phyloP scores from a whole-genome alignment of 2,888 invertebrate genomes.

The Troides helena region DNA sequence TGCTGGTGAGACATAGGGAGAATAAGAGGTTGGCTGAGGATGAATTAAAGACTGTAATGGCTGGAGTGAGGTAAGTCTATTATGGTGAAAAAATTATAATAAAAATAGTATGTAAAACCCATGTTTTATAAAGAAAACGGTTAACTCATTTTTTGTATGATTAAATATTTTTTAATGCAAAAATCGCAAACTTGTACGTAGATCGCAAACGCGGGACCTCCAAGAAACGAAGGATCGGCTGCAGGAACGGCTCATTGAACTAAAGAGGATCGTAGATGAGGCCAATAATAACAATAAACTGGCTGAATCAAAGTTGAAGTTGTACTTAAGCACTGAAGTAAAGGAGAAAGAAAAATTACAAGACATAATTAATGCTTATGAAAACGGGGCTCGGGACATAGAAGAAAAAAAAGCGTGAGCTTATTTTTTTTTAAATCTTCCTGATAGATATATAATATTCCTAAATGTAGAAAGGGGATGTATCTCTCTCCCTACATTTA shows the following conservation, averaged over 20 bases:
- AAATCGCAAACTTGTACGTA: conserved; percentile 35
- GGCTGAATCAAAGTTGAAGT: conserved; percentile 89
- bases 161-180: neutral
- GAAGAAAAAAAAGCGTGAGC: conserved; percentile 67
- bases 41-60: conserved; percentile 81
- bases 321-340: conserved; percentile 84
- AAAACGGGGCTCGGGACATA: conserved; percentile 71
- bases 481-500: too few relatives aligned
- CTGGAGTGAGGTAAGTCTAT: conserved; percentile 77
- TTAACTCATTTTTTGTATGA: too few relatives aligned
- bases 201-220: conserved; percentile 83
- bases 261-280: conserved; percentile 85
- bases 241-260: conserved; percentile 83
- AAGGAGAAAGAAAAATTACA: conserved; percentile 83
- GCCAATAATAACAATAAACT: conserved; percentile 79
- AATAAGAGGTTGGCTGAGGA: conserved; percentile 80
- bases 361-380: conserved; percentile 76
- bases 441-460: too few relatives aligned
- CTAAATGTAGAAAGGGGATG: too few relatives aligned
- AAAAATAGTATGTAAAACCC: too few relatives aligned
- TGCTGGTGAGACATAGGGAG: conserved; percentile 75
- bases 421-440: neutral
- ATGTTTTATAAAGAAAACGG: too few relatives aligned
- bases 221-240: conserved; percentile 86
- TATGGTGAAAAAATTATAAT: neutral